These are phyloP conservation scores for Cryptomyrus ogoouensis DNA, from an alignment of 2,113 vertebrate species.

Conservation along the genomic window DNA sequence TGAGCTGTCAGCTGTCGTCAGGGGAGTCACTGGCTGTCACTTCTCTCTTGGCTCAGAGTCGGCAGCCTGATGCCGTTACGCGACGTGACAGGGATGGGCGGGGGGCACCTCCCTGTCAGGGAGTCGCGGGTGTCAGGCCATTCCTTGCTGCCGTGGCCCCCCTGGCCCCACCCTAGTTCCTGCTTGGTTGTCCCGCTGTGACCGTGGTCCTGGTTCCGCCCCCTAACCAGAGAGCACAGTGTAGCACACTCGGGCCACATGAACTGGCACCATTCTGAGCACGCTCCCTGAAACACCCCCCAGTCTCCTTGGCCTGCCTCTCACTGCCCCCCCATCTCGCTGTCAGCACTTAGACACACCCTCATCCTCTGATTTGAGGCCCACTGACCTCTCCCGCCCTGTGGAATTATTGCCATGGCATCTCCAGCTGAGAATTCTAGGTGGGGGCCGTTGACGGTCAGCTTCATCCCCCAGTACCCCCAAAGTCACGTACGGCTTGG, in stretches of 20 bases:
- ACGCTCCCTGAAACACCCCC: neutral
- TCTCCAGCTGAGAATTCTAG: neutral
- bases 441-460: neutral
- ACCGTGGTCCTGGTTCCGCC: neutral
- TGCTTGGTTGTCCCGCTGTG: neutral
- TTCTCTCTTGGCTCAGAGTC: neutral
- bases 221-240: neutral
- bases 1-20: conserved; percentile 28
- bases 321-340: neutral
- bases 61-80: neutral
- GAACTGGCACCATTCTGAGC: neutral
- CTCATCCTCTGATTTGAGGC: conserved; percentile 8
- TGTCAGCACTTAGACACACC: conserved; percentile 18
- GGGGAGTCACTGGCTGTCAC: conserved; percentile 21
- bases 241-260: neutral
- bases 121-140: neutral
- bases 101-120: neutral
- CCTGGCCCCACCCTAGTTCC: neutral
- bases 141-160: neutral
- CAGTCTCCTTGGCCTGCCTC: neutral
- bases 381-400: neutral
- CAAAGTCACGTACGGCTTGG: neutral
- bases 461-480: neutral
- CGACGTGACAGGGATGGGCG: neutral
- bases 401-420: neutral